Evolutionary conservation across 2,797 vertebrate genomes (phyloP).

Genomic region (Borostomias antarcticus): DNA sequence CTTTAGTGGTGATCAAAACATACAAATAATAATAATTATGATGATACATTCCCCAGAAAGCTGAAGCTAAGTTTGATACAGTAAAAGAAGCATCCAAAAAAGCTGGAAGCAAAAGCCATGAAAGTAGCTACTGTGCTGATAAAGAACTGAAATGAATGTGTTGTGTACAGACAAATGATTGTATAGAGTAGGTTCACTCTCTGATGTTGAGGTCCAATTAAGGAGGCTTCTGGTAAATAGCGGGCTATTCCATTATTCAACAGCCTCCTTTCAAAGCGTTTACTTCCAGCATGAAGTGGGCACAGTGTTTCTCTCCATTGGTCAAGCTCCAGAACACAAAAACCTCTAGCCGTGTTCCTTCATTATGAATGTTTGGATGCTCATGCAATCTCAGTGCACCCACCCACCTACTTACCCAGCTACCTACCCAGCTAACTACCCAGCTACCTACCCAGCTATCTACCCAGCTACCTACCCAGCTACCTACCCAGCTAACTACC

Average conservation of each 20-base stretch:
- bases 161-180: background rate
- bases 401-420: too few relatives aligned
- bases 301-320: background rate
- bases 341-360: background rate
- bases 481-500: too few relatives aligned
- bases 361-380: background rate
- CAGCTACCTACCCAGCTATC: too few relatives aligned
- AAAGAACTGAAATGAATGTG: background rate
- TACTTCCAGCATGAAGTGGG: background rate
- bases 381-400: too few relatives aligned
- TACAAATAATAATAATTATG: too few relatives aligned
- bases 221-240: constrained; percentile 27
- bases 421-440: too few relatives aligned
- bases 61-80: too few relatives aligned
- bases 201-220: constrained; percentile 34
- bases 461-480: too few relatives aligned
- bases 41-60: too few relatives aligned
- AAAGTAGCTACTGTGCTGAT: background rate
- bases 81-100: too few relatives aligned
- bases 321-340: background rate
- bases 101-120: background rate
- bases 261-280: constrained; percentile 7
- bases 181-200: constrained; percentile 1
- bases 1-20: too few relatives aligned
- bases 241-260: constrained; percentile 28